Conservation (phyloP, 2,113 vertebrate genomes). For the Hypocryptadius cinnamomeus region DNA sequence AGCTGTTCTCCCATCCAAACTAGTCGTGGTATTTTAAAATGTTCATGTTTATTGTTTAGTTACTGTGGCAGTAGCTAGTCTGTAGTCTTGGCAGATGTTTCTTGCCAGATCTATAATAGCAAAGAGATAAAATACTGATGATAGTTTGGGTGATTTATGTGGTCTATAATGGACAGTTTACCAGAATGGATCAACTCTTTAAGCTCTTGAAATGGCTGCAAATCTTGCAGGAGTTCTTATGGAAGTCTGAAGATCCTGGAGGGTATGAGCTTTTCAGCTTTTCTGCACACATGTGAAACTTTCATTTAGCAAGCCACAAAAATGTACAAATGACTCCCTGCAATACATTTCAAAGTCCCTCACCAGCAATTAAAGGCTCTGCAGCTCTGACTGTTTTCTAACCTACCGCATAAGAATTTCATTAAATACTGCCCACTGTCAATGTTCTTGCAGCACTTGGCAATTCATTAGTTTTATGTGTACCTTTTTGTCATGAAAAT, state of each 20-base stretch:
- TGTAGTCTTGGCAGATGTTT: background rate
- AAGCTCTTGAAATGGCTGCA: background rate
- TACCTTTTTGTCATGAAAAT: background rate
- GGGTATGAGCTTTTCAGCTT: background rate
- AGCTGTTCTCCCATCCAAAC: background rate
- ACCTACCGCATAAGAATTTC: background rate
- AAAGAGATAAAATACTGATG: background rate
- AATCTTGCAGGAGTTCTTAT: background rate
- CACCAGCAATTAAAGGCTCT: background rate
- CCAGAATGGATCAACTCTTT: background rate
- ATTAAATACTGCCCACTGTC: background rate
- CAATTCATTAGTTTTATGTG: background rate
- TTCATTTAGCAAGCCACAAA: background rate
- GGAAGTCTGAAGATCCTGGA: background rate
- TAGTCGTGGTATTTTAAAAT: background rate
- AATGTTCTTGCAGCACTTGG: background rate
- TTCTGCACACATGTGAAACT: background rate
- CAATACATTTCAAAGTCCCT: background rate
- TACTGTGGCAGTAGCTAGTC: background rate
- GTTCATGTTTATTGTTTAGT: background rate
- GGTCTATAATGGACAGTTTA: background rate
- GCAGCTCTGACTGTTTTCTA: background rate
- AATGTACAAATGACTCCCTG: background rate
- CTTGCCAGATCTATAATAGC: background rate
- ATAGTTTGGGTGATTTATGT: background rate